Conservation (phyloP, 2,113 vertebrate genomes). For the Gasterosteus aculeatus region DNA sequence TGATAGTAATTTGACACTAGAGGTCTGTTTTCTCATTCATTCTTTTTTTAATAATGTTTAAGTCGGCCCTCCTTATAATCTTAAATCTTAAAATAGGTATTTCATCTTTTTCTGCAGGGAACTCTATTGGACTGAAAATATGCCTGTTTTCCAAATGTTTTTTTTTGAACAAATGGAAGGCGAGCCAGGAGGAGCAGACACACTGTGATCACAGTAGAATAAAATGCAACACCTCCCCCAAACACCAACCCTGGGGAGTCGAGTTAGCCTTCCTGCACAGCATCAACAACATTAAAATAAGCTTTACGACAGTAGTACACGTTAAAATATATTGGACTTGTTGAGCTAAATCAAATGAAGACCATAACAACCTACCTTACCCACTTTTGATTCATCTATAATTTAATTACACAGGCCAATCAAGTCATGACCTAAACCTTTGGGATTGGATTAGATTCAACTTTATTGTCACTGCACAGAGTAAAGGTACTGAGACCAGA, state of each 20-base stretch:
- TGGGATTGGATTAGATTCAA: background rate
- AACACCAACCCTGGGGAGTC: no score
- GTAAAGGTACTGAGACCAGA: no score
- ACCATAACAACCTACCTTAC: background rate
- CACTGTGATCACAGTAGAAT: background rate
- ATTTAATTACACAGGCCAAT: background rate
- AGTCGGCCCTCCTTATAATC: no score
- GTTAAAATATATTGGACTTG: background rate
- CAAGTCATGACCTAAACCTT: slow-evolving; percentile 1
- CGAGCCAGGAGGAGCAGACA: background rate
- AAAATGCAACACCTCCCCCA: background rate
- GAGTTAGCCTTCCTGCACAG: background rate
- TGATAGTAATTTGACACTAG: background rate
- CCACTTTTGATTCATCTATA: background rate
- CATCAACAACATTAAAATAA: background rate
- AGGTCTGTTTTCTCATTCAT: background rate
- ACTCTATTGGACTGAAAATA: background rate
- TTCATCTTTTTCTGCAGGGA: background rate
- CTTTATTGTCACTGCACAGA: no score
- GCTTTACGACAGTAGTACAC: background rate
- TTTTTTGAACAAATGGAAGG: background rate
- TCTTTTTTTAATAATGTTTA: background rate
- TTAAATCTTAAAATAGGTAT: background rate
- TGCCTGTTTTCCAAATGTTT: background rate
- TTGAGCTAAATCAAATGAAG: background rate